Base-by-base conservation (phyloP, 2,113 vertebrate genomes). In the Peromyscus polionotus region DNA sequence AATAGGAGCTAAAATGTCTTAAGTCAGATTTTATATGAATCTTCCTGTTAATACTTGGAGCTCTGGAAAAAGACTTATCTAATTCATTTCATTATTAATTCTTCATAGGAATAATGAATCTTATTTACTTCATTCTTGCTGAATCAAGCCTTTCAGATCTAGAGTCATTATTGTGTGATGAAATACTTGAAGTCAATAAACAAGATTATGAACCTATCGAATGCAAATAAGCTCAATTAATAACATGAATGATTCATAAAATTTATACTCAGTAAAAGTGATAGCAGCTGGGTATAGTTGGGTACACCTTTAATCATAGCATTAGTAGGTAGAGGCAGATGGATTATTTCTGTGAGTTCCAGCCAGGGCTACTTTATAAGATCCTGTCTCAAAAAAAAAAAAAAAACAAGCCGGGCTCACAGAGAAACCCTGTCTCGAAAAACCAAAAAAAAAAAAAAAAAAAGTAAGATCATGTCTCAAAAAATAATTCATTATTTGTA, bases 161-260 rank as follows among this genome's bases (percentile, higher is more conserved):
- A 16, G 96, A 88, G 77, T 91, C 61, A 94, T 77, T 45, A 89
- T 4, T 88, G 51, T 10, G 68, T 77, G 75, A 94, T 81, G 54
- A 93, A 90, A 93, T 89, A 54, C 24, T 75, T 96, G 88, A 65
- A 96, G 39, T 83, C 67, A 95, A 92, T 63, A 93, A 95, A 92
- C 45, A 92, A 97, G 45, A 70, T 17, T 42, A 72, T 76, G 51
- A 95, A 83, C 6, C 13, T 85, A 86, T 39, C 33, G n/a, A 93
- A 90, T 16, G 90, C 39, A 92, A 93, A 95, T 93, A 4, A 96
- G 20, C 7, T 95, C 73, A 93, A 87, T 88, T 95, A 95, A 89
- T 88, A 94, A 59, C 36, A 94, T 75, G 22, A 89, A 57, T 59
- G 67, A 94, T 57, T 93, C 84, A 85, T 67, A 95, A 93, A 90